Base-by-base conservation (phyloP, 2,797 vertebrate species). In the Falco cherrug region DNA sequence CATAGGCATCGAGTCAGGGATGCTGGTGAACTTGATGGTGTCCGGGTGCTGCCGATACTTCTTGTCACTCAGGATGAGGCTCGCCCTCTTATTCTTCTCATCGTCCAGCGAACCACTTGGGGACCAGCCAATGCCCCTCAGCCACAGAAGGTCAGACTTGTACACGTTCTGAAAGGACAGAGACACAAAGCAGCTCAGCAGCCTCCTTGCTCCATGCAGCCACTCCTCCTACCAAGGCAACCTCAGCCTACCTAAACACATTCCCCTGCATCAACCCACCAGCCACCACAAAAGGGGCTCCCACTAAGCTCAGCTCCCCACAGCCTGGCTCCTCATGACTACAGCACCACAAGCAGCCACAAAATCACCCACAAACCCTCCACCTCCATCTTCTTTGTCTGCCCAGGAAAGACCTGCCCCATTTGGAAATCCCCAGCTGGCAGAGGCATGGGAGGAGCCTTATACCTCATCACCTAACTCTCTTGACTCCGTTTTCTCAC, bases 101-200 rank as follows among this genome's bases (percentile, higher is more conserved):
- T 97, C 98, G 8, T 99, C 99, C 89, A 99, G 6, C 5, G 99
- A 99, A 31, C 99, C 99, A 51, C 98, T 97, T 20, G 99, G 99
- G 53, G 98, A 96, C 99, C 99, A 99, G 87, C 99, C 99, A 4
- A 99, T 91, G 37, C 99, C 99, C 70, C 96, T 97, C 60, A 99
- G 61, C 98, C 98, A 99, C 33, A 98, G 98, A 75, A 99, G 92
- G 96, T 99, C 99, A 9, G 98, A 98, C 97, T 98, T 99, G 97
- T 99, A 99, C 13, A 98, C 92, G 24, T 97, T 97, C 99, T 99
- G 91, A 31, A 59, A 35, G 19, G 20, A 39, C 28, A 81, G 11
- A n/a, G 43, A 47, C 31, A 89, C 6, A 43, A 16, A 35, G 24
- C 45, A 29, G 5, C 19, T 96, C 59, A 84, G 29, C 14, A 31